These are phyloP conservation scores for Chionis minor DNA, from an alignment of 2,113 vertebrate species.

Conservation along the genomic window DNA sequence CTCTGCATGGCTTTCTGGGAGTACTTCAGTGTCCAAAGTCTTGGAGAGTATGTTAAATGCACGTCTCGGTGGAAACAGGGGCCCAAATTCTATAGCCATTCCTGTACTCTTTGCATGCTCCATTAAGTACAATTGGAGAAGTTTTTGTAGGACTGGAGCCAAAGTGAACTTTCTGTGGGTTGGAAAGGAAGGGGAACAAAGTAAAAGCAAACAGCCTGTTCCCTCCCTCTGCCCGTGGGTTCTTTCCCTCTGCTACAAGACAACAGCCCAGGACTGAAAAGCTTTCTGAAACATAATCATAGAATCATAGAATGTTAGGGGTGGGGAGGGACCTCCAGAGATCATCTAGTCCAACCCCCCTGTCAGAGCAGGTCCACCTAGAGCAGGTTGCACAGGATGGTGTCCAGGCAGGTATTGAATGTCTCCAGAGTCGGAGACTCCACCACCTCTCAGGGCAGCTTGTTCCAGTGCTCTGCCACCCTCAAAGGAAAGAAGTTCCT, in stretches of 20 bases:
- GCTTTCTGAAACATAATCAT: background rate
- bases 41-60: background rate
- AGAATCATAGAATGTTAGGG: no score
- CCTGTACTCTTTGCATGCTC: background rate
- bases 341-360: no score
- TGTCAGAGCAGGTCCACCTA: no score
- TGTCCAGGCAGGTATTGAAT: no score
- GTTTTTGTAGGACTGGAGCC: constrained; percentile 10
- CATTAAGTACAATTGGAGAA: background rate
- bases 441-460: no score
- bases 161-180: background rate
- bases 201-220: background rate
- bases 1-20: background rate
- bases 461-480: no score
- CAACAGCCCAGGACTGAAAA: background rate
- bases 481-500: no score
- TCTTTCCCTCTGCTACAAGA: background rate
- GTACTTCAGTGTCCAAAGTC: background rate
- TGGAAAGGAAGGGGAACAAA: constrained; percentile 7
- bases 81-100: background rate
- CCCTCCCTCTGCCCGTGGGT: background rate
- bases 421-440: no score
- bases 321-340: no score
- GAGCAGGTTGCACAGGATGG: no score
- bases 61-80: background rate